Evolutionary conservation across 2,113 vertebrate genomes (phyloP).

Genomic region (Actinemys pallida): DNA sequence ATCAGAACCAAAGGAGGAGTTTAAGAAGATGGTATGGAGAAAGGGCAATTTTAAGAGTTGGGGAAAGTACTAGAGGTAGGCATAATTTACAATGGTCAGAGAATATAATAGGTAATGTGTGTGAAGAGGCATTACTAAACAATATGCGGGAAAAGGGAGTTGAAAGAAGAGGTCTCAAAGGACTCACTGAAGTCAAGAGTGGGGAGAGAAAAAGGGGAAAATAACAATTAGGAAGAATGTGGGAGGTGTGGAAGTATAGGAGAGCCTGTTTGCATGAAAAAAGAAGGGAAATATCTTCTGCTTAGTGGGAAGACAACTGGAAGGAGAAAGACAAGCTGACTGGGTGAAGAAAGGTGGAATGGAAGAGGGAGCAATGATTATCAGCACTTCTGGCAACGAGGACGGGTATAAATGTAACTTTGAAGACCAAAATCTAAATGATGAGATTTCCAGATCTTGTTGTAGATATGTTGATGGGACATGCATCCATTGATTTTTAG

Average conservation of each 20-base stretch:
- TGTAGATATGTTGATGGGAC: neutral
- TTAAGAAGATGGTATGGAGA: neutral
- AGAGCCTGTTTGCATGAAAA: neutral
- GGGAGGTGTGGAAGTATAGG: neutral
- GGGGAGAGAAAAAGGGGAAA: neutral
- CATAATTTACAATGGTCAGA: neutral
- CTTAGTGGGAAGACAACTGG: neutral
- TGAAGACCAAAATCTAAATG: neutral
- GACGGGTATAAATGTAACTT: fast-evolving
- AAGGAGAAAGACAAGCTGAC: neutral
- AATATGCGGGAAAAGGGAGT: neutral
- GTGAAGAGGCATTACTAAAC: neutral
- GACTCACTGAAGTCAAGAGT: neutral
- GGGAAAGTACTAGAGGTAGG: neutral
- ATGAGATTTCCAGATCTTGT: neutral
- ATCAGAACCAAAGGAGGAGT: neutral
- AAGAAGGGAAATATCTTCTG: neutral
- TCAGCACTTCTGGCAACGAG: neutral
- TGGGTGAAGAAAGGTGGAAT: neutral
- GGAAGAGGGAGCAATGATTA: neutral
- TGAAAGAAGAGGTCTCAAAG: neutral
- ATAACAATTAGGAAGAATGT: neutral
- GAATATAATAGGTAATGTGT: neutral
- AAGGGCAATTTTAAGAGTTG: neutral
- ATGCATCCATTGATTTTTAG: neutral